Evolutionary conservation across 2,797 vertebrate genomes (phyloP).

Genomic region (Ispidina picta): DNA sequence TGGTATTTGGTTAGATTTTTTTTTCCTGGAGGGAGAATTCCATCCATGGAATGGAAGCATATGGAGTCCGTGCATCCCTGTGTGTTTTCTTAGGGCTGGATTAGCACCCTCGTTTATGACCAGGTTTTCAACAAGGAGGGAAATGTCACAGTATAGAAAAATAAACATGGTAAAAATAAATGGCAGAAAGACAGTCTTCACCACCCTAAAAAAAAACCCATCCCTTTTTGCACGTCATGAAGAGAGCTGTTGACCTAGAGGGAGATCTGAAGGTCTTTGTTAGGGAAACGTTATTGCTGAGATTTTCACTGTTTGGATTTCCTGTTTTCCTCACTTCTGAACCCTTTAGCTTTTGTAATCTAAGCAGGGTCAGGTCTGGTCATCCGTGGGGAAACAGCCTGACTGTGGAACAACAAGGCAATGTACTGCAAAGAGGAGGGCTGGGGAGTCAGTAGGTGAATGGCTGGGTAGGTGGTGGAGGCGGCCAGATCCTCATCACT

Average conservation of each 20-base stretch:
- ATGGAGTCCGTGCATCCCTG: not conserved
- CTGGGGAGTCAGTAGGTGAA: not conserved
- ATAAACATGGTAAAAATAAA: slow-evolving; percentile 60
- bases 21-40: not conserved
- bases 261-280: slow-evolving; percentile 62
- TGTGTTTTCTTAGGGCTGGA: slow-evolving; percentile 18
- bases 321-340: slow-evolving; percentile 62
- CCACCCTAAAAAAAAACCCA: not conserved
- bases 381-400: slow-evolving; percentile 47
- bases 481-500: not conserved
- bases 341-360: slow-evolving; percentile 61
- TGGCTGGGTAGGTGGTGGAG: not conserved
- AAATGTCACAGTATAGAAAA: slow-evolving; percentile 60
- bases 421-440: not conserved
- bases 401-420: slow-evolving; percentile 52
- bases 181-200: not conserved
- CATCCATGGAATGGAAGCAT: not conserved
- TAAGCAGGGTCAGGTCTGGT: slow-evolving; percentile 61
- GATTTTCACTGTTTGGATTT: slow-evolving; percentile 69
- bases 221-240: slow-evolving; percentile 11
- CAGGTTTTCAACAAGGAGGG: slow-evolving; percentile 43
- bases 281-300: slow-evolving; percentile 67
- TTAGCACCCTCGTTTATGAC: slow-evolving; percentile 38
- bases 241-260: slow-evolving; percentile 47
- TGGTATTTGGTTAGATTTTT: not conserved